phyloP scores from a whole-genome alignment of 2,888 invertebrate species.

The Cerceris rybyensis region DNA sequence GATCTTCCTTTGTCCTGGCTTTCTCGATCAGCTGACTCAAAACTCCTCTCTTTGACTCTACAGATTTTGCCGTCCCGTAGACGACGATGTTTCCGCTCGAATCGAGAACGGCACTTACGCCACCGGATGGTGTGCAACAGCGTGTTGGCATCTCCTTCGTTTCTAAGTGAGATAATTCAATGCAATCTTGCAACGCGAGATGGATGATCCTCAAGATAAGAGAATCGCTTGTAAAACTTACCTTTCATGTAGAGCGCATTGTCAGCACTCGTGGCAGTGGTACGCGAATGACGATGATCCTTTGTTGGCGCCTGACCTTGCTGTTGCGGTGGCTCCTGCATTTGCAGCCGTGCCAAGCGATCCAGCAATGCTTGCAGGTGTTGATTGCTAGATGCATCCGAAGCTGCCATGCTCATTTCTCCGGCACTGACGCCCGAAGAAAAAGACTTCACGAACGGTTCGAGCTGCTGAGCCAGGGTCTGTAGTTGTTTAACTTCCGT shows the following conservation, averaged over 20 bases:
- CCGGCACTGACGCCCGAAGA: conserved; percentile 78
- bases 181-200: conserved; percentile 15
- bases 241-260: conserved; percentile 80
- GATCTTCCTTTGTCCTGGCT: conserved; percentile 82
- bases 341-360: conserved; percentile 82
- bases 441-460: conserved; percentile 86
- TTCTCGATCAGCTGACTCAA: conserved; percentile 84
- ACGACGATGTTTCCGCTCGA: conserved; percentile 79
- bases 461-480: conserved; percentile 85
- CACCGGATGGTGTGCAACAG: conserved; percentile 76
- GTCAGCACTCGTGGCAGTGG: conserved; percentile 73
- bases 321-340: conserved; percentile 73
- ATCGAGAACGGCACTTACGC: conserved; percentile 76
- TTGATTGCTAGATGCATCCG: conserved; percentile 82
- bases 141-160: conserved; percentile 77
- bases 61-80: conserved; percentile 74
- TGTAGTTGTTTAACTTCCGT: conserved; percentile 87
- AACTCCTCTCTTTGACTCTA: conserved; percentile 79
- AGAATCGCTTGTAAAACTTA: conserved; percentile 33
- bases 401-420: conserved; percentile 74
- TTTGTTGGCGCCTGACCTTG: conserved; percentile 74
- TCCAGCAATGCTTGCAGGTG: conserved; percentile 84
- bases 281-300: conserved; percentile 76
- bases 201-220: not conserved
- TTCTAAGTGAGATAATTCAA: conserved; percentile 62